Base-by-base conservation (phyloP, 2,888 invertebrate genomes). In the Nomada fucata region DNA sequence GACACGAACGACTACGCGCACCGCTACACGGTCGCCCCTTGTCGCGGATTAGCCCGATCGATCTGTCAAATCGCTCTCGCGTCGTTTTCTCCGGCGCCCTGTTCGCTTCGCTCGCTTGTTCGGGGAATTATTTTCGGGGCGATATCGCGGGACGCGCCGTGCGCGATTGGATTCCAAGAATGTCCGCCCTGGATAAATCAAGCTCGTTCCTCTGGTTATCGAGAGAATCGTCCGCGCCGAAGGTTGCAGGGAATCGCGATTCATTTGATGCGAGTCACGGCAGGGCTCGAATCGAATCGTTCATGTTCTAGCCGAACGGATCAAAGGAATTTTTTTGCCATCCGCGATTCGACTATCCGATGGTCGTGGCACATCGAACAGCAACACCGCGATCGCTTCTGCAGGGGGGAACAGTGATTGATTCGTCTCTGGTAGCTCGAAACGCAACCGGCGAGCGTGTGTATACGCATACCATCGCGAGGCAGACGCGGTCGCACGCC, bases 381-480 rank as follows among this genome's bases (percentile, higher is more conserved):
- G 85, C 83, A 79, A 71, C 83, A 78, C 85, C 63, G 79, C 83
- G 79, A 87, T 87, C 88, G 88, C 78, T 85, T 86, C 36, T 83
- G 67, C 57, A 29, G 44, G 76, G 74, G 73, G 68, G 77, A 67
- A 74, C 87, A 76, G 85, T 84, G 89, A 89, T 89, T 88, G 89
- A 89, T 90, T 89, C 85, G 90, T 89, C 84, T 81, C 86, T 84
- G 79, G 74, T 53, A 79, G 75, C 50, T 11, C 79, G 82, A 87
- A 88, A 89, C 83, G 89, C 85, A 76, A 74, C 70, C 79, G 73
- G 67, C 71, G 78, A 82, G 57, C 82, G 79, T 78, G 76, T 70
- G 64, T 70, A 63, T 70, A 81, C 86, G 69, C 88, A 86, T 88
- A 86, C 88, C 77, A 85, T 68, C 71, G 59, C 74, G 79, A 75